These are phyloP conservation scores for Melanotaenia maccullochi DNA, from an alignment of 2,797 vertebrate genomes.

Conservation along the genomic window DNA sequence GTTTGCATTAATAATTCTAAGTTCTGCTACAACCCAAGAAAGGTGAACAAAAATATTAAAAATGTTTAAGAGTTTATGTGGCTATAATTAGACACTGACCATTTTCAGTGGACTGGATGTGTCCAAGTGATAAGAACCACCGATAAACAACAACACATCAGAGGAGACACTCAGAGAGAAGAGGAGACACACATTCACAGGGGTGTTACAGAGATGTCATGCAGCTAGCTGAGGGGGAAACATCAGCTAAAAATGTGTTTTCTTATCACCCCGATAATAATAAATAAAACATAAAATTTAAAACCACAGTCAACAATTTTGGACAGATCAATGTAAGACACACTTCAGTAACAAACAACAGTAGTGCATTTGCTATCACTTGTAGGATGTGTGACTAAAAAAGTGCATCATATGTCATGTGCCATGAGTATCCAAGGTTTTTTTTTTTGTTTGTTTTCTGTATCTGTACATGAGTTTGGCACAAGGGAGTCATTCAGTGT, in stretches of 20 bases:
- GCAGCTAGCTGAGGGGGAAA: slow-evolving; percentile 16
- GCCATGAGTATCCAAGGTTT: neutral
- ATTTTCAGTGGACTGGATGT: slow-evolving; percentile 21
- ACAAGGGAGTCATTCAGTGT: neutral
- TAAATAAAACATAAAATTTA: slow-evolving; percentile 20
- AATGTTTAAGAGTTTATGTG: slow-evolving; percentile 13
- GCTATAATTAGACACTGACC: slow-evolving; percentile 2
- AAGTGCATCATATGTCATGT: neutral
- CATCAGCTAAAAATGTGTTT: slow-evolving; percentile 12
- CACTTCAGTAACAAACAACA: neutral
- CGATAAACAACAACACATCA: slow-evolving; percentile 82
- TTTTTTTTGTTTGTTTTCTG: neutral
- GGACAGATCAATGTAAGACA: slow-evolving; percentile 30
- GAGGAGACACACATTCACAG: slow-evolving; percentile 65
- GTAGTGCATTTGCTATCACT: neutral
- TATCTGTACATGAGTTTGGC: neutral
- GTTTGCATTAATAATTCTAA: neutral
- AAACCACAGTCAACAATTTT: slow-evolving; percentile 46
- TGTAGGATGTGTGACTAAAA: neutral
- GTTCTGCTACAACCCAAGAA: slow-evolving; percentile 44
- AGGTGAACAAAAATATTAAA: slow-evolving; percentile 37
- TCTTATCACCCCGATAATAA: slow-evolving; percentile 9
- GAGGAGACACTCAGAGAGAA: slow-evolving; percentile 80
- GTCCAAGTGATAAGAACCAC: slow-evolving; percentile 52
- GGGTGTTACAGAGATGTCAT: slow-evolving; percentile 20